Conservation (phyloP, 2,113 vertebrate species). For the Calidris pygmaea region DNA sequence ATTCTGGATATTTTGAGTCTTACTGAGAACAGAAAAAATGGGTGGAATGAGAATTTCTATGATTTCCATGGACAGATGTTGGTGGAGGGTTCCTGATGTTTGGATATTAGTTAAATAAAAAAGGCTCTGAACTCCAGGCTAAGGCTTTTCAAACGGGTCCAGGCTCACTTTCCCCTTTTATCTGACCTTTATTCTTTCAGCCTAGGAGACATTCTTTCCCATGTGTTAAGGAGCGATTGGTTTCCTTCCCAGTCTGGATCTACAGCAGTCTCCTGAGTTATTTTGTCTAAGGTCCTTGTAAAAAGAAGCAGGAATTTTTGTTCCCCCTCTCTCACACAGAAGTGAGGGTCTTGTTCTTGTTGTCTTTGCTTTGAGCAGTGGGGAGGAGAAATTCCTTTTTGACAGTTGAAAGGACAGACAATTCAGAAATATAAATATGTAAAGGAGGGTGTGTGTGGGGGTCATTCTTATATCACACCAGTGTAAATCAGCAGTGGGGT, state of each 20-base stretch:
- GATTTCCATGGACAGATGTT: background rate
- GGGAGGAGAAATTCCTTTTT: background rate
- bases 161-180: background rate
- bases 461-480: background rate
- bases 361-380: conserved; percentile 1
- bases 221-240: background rate
- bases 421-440: background rate
- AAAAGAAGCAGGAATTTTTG: background rate
- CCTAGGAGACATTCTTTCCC: background rate
- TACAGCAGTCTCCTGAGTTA: background rate
- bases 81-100: background rate
- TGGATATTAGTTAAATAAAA: background rate
- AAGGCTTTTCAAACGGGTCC: background rate
- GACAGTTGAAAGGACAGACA: background rate
- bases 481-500: background rate
- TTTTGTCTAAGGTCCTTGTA: background rate
- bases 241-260: background rate
- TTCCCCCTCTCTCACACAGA: background rate
- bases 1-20: background rate
- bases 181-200: background rate
- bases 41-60: background rate
- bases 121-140: background rate
- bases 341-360: background rate
- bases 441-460: background rate
- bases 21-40: background rate